Base-by-base conservation (phyloP, 1,140 invertebrate species). In the Heliothis virescens region DNA sequence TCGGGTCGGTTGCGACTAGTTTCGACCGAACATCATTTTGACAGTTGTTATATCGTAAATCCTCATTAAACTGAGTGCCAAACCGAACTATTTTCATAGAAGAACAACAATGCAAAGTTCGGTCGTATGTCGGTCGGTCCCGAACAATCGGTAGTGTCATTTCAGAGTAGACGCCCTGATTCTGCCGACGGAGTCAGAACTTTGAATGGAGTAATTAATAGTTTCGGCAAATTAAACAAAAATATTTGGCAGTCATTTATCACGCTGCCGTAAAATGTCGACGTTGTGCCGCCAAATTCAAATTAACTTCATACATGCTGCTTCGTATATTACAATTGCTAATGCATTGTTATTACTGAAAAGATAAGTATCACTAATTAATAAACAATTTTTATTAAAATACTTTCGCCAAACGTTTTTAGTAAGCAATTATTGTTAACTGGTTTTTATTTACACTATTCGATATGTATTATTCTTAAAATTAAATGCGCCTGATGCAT, bases 181-280 rank as follows among this genome's bases (percentile, higher is more conserved):
- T 71, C 21, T 53, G 67, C 50, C 34, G 18, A 71, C 50, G 9
- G n/a, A 63, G 60, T 34, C 29, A 41, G 21, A 29, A 71, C 67
- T 71, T 53, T 53, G 67, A 71, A 29, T 53, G 50, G 53, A 71
- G 18, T 71, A 71, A 71, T 71, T 71, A 71, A 71, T 71, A 71
- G 67, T 53, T 71, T 47, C 48, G 13, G 41, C 41, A 48, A 67
- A 67, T 67, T 67, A 67, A 67, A 71, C 67, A 53, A 71, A 53
- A 71, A 71, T 71, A 69, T 69, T 69, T 65, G 63, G 41, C 63
- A 18, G 41, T 12, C 63, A 48, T 67, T 67, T 48, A 67, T 48
- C 63, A 67, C 10, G n/a, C 18, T 18, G 41, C 11, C 41, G 34
- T 48, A 67, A 67, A 67, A 18, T 67, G 63, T 41, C 41, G 63